Evolutionary conservation across 2,888 invertebrate genomes (phyloP), one percentile per base, ranked within the genome.

Genomic region (Laspeyria flexula): DNA sequence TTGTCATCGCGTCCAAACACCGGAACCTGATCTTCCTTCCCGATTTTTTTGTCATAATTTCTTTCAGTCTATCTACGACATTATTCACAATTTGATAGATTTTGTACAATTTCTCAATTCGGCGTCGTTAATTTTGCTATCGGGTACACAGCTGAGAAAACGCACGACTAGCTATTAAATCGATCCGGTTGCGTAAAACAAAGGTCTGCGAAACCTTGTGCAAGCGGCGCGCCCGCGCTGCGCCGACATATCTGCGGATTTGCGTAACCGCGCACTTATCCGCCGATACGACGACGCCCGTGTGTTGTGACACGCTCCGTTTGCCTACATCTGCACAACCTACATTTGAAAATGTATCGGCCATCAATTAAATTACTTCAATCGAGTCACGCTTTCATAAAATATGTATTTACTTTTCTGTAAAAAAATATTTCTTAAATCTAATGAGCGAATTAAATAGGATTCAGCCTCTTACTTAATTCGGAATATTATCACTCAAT

Each of bases 141-240:
- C 74, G 79, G 77, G 83, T 81, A 79, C 81, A 82, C 84, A 84
- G 86, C 86, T 89, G 86, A 85, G 88, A 88, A 88, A 89, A 90
- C 85, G 88, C 84, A 88, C 88, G 88, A 88, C 86, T 83, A 83
- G 85, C 86, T 88, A 86, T 90, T 90, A 89, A 91, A 90, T 89
- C 89, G 90, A 91, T 89, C 88, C 79, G 79, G 88, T 92, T 92
- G 91, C 91, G 90, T 90, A 91, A 92, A 92, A 92, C 92, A 92
- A 92, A 92, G 92, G 91, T 92, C 91, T 91, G 90, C 85, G 83
- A 88, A 90, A 85, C 89, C 91, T 91, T 91, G 92, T 91, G 91
- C 88, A 92, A 91, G 90, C 90, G 87, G 87, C 87, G 87, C 89
- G 89, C 86, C 85, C 83, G 86, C 86, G 81, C 79, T 55, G 77